phyloP scores from a whole-genome alignment of 2,797 vertebrate species.

The Sebastes vulpes region DNA sequence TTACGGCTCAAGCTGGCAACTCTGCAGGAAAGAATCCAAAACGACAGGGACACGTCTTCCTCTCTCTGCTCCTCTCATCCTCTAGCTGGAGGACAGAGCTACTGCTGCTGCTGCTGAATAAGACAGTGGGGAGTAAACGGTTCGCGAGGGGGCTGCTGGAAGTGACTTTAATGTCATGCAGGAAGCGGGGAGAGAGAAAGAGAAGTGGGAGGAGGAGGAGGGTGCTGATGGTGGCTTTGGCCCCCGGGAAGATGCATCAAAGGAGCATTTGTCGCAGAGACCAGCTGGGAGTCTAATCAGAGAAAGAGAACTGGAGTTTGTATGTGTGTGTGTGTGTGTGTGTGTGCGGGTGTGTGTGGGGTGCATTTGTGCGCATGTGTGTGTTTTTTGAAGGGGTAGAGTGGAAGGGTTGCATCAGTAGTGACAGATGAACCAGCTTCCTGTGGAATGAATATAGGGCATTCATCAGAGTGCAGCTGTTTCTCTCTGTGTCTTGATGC shows the following conservation, averaged over 20 bases:
- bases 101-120: slow-evolving; percentile 34
- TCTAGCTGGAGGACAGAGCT: slow-evolving; percentile 52
- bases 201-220: slow-evolving; percentile 38
- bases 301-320: slow-evolving; percentile 50
- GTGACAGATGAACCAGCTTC: slow-evolving; percentile 80
- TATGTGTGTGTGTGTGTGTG: slow-evolving; percentile 60
- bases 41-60: slow-evolving; percentile 5
- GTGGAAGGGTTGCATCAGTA: slow-evolving; percentile 79
- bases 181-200: slow-evolving; percentile 51
- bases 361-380: slow-evolving; percentile 9
- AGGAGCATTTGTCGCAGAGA: slow-evolving; percentile 82
- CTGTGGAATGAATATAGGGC: slow-evolving; percentile 80
- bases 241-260: slow-evolving; percentile 81
- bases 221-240: slow-evolving; percentile 66
- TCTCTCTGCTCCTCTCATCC: slow-evolving; percentile 8
- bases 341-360: slow-evolving; percentile 21
- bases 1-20: slow-evolving; percentile 10
- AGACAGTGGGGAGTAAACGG: slow-evolving; percentile 55
- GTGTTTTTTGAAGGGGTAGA: slow-evolving; percentile 50
- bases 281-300: slow-evolving; percentile 86
- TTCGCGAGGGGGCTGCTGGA: slow-evolving; percentile 49
- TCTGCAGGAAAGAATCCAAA: slow-evolving; percentile 18
- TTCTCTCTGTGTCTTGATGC: slow-evolving; percentile 42
- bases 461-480: slow-evolving; percentile 84
- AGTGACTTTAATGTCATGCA: slow-evolving; percentile 72